Percentiles rank a stretch among this genome's conserved stretches.
These are phyloP conservation scores for Leucophenga varia DNA, from an alignment of 1,140 invertebrate genomes.

Conservation along the genomic window DNA sequence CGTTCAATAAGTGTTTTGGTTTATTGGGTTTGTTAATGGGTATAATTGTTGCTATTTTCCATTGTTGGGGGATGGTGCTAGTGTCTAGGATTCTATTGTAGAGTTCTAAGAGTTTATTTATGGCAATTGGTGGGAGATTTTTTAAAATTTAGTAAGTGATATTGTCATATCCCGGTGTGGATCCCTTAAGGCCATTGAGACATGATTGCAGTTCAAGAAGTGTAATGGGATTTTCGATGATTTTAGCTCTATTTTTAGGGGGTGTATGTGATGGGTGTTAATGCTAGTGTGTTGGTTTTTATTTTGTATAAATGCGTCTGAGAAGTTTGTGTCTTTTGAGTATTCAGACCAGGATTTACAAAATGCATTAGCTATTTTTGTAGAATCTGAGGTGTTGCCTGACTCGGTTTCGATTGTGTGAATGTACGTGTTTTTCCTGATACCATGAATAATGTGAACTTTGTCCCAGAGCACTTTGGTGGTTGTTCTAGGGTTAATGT, in stretches of 20 bases:
- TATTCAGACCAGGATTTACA: conserved; percentile 5
- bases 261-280: neutral
- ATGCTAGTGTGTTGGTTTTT: neutral
- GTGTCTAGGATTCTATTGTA: conserved; percentile 4
- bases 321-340: neutral
- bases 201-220: neutral
- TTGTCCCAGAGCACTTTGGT: conserved; percentile 1
- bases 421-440: neutral
- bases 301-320: neutral
- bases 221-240: conserved; percentile 2
- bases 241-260: neutral
- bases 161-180: conserved; percentile 1
- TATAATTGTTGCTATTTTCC: conserved; percentile 7
- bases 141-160: neutral
- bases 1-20: conserved; percentile 1
- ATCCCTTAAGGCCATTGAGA: neutral
- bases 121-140: neutral
- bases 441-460: conserved; percentile 4
- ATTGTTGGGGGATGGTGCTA: conserved; percentile 1
- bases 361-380: conserved; percentile 3
- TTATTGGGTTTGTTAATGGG: conserved; percentile 5
- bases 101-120: neutral
- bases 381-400: neutral
- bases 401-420: neutral
- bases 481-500: conserved; percentile 2